These are phyloP conservation scores for Chalcis sispes DNA, from an alignment of 2,888 invertebrate genomes.

Conservation along the genomic window DNA sequence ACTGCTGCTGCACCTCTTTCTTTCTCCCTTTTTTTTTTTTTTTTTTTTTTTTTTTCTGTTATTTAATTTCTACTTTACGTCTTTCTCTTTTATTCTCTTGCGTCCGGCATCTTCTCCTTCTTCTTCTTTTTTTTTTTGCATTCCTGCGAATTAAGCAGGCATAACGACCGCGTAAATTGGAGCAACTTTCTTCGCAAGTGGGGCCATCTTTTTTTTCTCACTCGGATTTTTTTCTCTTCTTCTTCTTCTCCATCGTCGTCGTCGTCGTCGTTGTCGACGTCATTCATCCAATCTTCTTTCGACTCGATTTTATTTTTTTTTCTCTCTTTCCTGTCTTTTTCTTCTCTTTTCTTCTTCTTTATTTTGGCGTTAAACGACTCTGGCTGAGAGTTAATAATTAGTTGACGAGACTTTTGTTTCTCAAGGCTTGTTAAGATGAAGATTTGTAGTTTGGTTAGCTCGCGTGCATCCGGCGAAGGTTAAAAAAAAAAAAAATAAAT, in stretches of 20 bases:
- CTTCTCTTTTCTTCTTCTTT: conserved; percentile 6
- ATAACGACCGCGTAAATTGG: conserved; percentile 50
- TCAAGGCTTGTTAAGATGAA: conserved; percentile 31
- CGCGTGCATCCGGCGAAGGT: too few species aligned
- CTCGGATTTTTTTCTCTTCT: conserved; percentile 1
- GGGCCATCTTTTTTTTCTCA: conserved; percentile 3
- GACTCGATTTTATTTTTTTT: too few species aligned
- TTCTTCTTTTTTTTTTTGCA: conserved; percentile 34
- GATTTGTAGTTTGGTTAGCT: conserved; percentile 29
- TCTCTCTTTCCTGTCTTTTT: background rate
- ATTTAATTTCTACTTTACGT: too few species aligned
- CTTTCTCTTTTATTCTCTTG: conserved; percentile 13
- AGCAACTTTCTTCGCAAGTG: conserved; percentile 47
- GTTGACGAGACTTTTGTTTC: conserved; percentile 51
- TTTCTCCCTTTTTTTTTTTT: conserved; percentile 15
- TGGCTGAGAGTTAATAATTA: conserved; percentile 45
- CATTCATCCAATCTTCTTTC: too few species aligned
- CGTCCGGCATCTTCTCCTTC: conserved; percentile 40
- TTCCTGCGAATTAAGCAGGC: conserved; percentile 52
- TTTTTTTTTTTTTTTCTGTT: conserved; percentile 23
- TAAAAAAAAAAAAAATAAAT: background rate
- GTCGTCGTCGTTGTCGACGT: too few species aligned
- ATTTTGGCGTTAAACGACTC: background rate
- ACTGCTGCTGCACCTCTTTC: background rate
- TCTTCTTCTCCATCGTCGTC: background rate